Evolutionary conservation across 2,888 invertebrate species (phyloP), one percentile per base, ranked within the genome.

Genomic region (Tolmerus cingulatus): DNA sequence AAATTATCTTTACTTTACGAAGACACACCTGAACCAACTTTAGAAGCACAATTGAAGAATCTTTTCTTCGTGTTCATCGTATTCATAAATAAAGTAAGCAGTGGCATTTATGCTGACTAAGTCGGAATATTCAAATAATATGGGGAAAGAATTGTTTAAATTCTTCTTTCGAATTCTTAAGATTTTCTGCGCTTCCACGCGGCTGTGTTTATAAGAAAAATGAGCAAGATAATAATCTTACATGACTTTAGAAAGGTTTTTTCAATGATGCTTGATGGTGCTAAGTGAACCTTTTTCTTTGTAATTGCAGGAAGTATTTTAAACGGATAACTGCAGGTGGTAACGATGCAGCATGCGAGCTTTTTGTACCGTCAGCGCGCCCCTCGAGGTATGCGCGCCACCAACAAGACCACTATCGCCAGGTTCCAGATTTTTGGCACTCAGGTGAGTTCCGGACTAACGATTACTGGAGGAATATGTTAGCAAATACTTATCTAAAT

Each of bases 331-430:
- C 91, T 92, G 93, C 91, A 91, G 91, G 91, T 92, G 92, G 92
- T 92, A 92, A 93, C 91, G 92, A 93, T 93, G 93, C 93, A 93
- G 96, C 94, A 95, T 95, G 95, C 95, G 94, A 93, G 93, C 93
- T 94, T 95, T 95, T 95, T 95, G 96, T 95, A 95, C 95, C 95
- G 95, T 96, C 95, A 96, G 95, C 95, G 95, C 95, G 94, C 95
- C 95, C 94, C 93, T 95, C 94, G 95, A 95, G 95, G 95, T 95
- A 94, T 96, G 95, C 94, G 94, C 94, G 93, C 94, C 95, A 93
- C 94, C 92, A 91, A 92, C 93, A 91, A 92, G 92, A 91, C 92
- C 92, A 90, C 93, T 94, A 91, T 94, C 94, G 91, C 94, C 94
- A 91, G 93, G 94, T 92, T 94, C 94, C 91, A 93, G 94, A 91